Conservation (phyloP, 2,888 invertebrate species). For the Macrophya annulata region DNA sequence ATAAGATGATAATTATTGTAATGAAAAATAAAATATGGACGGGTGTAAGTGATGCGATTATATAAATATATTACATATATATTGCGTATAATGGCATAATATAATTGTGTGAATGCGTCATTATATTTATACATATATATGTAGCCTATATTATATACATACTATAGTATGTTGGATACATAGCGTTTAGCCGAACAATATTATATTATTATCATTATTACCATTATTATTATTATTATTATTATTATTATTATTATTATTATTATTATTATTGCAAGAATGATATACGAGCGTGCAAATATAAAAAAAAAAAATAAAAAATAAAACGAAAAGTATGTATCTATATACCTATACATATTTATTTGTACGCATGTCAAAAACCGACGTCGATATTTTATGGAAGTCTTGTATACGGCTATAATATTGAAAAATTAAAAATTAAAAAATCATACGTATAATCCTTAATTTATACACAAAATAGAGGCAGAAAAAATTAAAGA, state of each 20-base stretch:
- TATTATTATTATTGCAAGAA: neutral
- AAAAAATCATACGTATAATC: conserved; percentile 59
- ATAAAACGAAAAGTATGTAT: too few relatives aligned
- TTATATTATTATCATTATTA: neutral
- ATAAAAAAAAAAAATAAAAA: too few relatives aligned
- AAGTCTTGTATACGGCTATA: conserved; percentile 67
- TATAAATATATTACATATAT: neutral
- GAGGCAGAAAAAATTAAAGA: conserved; percentile 60
- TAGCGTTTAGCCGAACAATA: conserved; percentile 29
- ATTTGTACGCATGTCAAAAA: conserved; percentile 60
- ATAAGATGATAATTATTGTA: neutral
- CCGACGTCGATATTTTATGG: conserved; percentile 74
- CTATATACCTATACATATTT: conserved; percentile 63
- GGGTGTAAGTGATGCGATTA: neutral
- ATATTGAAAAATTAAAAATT: neutral
- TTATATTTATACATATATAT: conserved; percentile 3
- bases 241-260: neutral
- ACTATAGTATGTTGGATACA: conserved; percentile 7
- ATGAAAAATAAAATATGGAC: conserved; percentile 19
- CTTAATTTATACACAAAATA: conserved; percentile 71
- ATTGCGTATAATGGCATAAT: conserved; percentile 7
- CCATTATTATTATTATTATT: too few relatives aligned
- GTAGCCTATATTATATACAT: conserved; percentile 11
- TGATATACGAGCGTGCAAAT: neutral
- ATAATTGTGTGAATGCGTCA: conserved; percentile 48